Evolutionary conservation across 1,140 invertebrate species (phyloP), one percentile per base, ranked within the genome.

Genomic region (Drosophila albomicans): DNA sequence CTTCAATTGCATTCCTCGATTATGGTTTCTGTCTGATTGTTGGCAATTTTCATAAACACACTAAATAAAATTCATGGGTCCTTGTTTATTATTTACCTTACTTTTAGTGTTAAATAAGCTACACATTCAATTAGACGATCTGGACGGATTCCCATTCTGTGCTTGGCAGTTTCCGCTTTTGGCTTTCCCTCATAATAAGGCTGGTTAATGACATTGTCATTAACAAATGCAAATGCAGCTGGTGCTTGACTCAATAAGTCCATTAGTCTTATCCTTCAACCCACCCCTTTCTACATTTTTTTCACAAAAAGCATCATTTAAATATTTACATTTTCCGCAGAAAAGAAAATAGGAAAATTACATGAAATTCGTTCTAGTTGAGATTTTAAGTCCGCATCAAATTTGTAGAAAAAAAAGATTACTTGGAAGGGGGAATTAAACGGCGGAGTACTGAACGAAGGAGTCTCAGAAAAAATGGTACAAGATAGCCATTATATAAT

Each of bases 21-120:
- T 85, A 89, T 88, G 64, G 78, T 61, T 88, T 88, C 78, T 88
- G 85, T 88, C 85, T 88, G 85, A 89, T 85, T 88, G 85, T 71
- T 88, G 78, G 81, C 81, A 78, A 84, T 88, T 89, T 89, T 84
- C 78, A 89, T 88, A 89, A 88, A 57, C 85, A 66, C 74, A 81
- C 77, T 77, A 63, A 75, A 89, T 84, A 80, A 88, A 88, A 78
- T 75, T 75, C 45, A 89, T 81, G 51, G 15, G 41, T 43, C 59
- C 32, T 49, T 64, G 70, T 64, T 75, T 81, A 75, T 84, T 88
- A 70, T 84, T 72, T 70, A 78, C 62, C 80, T 88, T 82, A 41
- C 71, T 65, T 67, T 6, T 5, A 11, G 66, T 16, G 48, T 76
- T 64, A 81, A 72, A 64, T 72, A 77, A 72, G 45, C 58, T 72